Percentiles rank a stretch among this genome's conserved stretches.
phyloP scores from a whole-genome alignment of 2,113 vertebrate species.

The Malurus elegans region DNA sequence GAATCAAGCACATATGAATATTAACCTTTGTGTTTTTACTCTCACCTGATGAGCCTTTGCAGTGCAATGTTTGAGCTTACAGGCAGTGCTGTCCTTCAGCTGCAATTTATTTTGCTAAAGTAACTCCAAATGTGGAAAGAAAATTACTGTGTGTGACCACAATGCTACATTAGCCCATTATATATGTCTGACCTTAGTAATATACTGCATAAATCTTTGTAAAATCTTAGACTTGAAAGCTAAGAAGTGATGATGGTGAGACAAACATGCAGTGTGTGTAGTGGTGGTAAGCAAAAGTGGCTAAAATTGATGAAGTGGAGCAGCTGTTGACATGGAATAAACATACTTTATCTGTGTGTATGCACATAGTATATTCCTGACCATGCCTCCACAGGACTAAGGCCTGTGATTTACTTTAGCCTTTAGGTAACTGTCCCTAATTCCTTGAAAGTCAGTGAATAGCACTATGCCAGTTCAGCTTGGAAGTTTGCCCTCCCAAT shows the following conservation, averaged over 20 bases:
- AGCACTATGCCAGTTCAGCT: background rate
- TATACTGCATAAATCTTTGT: background rate
- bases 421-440: background rate
- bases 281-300: background rate
- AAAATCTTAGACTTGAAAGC: background rate
- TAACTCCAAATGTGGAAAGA: background rate
- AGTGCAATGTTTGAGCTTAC: background rate
- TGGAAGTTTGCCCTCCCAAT: background rate
- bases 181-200: background rate
- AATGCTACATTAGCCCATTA: background rate
- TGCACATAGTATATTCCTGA: accelerated
- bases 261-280: background rate
- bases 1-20: background rate
- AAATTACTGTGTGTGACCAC: background rate
- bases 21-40: background rate
- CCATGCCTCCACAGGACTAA: background rate
- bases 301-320: background rate
- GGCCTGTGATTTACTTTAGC: background rate
- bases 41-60: background rate
- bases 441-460: background rate
- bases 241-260: background rate
- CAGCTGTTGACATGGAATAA: background rate
- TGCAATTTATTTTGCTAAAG: background rate
- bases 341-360: background rate
- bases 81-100: background rate